These are phyloP conservation scores for Cephalopachus bancanus DNA, from an alignment of 2,797 vertebrate genomes.

Conservation along the genomic window DNA sequence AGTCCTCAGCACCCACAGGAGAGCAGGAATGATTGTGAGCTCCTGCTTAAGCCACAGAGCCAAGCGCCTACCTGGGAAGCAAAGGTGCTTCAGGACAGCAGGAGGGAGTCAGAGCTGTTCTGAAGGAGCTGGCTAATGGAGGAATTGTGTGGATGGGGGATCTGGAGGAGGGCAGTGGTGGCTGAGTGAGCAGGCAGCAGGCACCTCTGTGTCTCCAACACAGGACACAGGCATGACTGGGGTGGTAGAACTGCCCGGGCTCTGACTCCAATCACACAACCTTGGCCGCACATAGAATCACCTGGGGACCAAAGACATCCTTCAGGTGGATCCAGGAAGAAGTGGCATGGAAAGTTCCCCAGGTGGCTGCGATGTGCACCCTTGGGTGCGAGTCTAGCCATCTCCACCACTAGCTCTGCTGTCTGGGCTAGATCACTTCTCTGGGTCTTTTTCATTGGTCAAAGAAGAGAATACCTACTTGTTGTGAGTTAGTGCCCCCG, in stretches of 20 bases:
- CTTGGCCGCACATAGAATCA: neutral
- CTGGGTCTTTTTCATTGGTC: neutral
- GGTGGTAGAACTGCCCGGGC: neutral
- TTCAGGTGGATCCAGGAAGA: neutral
- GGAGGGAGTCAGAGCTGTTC: neutral
- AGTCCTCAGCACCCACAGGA: neutral
- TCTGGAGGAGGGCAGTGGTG: accelerated
- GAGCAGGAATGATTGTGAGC: neutral
- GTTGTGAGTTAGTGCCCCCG: too few species aligned
- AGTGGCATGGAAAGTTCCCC: neutral
- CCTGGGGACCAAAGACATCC: neutral
- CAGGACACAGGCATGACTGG: neutral
- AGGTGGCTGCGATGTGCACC: neutral
- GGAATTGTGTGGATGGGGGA: too few species aligned
- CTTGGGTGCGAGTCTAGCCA: neutral
- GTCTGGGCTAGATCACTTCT: neutral
- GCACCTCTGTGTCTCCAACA: neutral
- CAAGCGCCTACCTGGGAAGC: neutral
- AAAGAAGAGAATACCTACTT: neutral
- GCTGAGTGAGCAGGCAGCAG: too few species aligned
- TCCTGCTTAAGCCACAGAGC: neutral
- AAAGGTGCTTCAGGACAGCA: neutral
- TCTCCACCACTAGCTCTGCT: neutral
- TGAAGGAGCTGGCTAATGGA: neutral
- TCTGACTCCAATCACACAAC: neutral